Conservation (phyloP, 2,113 vertebrate species). For the Ursus arctos region DNA sequence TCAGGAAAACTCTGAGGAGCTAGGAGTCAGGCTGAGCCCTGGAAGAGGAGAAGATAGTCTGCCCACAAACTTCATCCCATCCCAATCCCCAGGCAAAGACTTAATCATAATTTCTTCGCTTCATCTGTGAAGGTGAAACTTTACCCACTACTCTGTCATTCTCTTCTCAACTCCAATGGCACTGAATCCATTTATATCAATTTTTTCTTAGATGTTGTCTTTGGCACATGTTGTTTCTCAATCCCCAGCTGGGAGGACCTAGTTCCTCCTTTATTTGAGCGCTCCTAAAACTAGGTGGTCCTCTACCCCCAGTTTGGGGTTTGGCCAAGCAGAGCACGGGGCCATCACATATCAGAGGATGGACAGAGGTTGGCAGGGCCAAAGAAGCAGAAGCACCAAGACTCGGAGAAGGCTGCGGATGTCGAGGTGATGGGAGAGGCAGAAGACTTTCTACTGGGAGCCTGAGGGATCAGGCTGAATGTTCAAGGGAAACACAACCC, state of each 20-base stretch:
- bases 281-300: neutral
- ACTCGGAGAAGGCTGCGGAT: neutral
- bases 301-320: neutral
- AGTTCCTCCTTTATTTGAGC: neutral
- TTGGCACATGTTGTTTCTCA: neutral
- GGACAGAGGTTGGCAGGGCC: neutral
- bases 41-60: neutral
- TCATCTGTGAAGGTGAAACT: neutral
- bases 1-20: neutral
- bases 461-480: neutral
- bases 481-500: neutral
- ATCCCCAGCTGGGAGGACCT: neutral
- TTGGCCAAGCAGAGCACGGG: neutral
- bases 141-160: neutral
- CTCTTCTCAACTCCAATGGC: neutral
- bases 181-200: neutral
- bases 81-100: neutral
- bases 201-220: neutral
- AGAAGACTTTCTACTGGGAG: neutral
- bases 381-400: neutral
- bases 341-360: neutral
- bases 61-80: neutral
- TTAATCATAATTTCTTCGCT: neutral
- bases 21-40: neutral
- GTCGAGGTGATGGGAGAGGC: neutral